A percentile compares a stretch with the other conserved stretches of the same genome.
Evolutionary conservation across 2,888 invertebrate species (phyloP).

Genomic region (Acrocyrtus sp.): DNA sequence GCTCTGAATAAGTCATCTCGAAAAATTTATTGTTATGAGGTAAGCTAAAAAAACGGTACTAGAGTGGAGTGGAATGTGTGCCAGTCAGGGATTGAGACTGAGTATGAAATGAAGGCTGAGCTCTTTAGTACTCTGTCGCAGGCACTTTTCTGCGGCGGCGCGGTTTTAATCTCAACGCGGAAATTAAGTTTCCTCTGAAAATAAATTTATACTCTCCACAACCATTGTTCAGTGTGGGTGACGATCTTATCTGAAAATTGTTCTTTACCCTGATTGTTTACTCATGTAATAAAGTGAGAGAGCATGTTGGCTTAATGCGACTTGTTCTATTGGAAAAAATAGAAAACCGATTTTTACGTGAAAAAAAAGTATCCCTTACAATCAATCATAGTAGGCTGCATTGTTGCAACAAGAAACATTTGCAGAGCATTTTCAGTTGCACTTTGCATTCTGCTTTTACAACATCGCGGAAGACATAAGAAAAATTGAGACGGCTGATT

Average conservation of each 20-base stretch:
- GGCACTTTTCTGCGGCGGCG: constrained; percentile 17
- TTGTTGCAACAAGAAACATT: too few relatives aligned
- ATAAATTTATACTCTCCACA: constrained; percentile 17
- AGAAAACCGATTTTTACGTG: constrained; percentile 13
- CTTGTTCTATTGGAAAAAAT: background rate
- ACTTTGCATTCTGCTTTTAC: constrained; percentile 30
- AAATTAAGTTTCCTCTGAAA: constrained; percentile 38
- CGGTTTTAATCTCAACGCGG: constrained; percentile 28
- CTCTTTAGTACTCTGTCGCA: background rate
- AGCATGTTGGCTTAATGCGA: background rate
- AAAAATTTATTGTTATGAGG: background rate
- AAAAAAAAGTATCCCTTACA: constrained; percentile 9
- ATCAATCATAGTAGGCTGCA: too few relatives aligned
- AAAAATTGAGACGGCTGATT: too few relatives aligned
- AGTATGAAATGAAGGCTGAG: background rate
- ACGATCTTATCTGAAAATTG: constrained; percentile 1
- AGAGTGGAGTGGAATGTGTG: too few relatives aligned
- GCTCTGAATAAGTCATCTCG: background rate
- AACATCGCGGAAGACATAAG: constrained; percentile 39
- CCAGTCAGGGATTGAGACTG: background rate
- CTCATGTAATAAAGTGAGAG: constrained; percentile 1
- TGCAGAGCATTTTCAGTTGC: too few relatives aligned
- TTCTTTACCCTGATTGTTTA: constrained; percentile 32
- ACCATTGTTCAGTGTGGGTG: background rate
- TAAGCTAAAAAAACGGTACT: too few relatives aligned